Percentiles rank a stretch among this genome's conserved stretches.
Evolutionary conservation across 2,888 invertebrate genomes (phyloP).

Genomic region (Patella ulyssiponensis): DNA sequence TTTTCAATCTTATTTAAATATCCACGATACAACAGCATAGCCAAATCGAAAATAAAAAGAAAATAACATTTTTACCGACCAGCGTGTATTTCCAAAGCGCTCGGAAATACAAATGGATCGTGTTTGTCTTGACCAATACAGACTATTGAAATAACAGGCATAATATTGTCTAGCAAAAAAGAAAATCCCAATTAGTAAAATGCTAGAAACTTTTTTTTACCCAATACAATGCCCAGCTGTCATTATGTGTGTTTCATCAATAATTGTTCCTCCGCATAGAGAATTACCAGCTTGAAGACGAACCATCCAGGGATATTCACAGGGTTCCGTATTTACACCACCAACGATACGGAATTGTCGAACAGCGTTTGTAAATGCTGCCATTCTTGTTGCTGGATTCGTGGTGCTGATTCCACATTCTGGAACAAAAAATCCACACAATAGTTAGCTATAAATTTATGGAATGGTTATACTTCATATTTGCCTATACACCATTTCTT

Average conservation of each 20-base stretch:
- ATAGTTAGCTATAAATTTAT: too few species aligned
- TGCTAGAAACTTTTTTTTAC: conserved; percentile 26
- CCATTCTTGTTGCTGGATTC: conserved; percentile 9
- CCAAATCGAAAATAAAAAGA: too few species aligned
- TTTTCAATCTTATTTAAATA: too few species aligned
- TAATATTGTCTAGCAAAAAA: too few species aligned
- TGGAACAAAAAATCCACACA: neutral
- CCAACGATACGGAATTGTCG: conserved; percentile 23
- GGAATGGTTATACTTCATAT: too few species aligned
- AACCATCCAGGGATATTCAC: conserved; percentile 26
- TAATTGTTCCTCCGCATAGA: conserved; percentile 34
- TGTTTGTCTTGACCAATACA: too few species aligned
- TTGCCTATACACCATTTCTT: too few species aligned
- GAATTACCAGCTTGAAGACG: conserved; percentile 4
- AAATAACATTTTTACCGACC: too few species aligned
- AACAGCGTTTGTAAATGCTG: neutral
- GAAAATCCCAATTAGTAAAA: neutral
- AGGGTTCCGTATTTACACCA: conserved; percentile 11
- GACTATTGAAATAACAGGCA: too few species aligned
- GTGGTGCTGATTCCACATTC: conserved; percentile 23
- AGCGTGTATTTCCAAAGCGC: too few species aligned
- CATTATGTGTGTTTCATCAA: conserved; percentile 32
- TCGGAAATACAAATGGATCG: too few species aligned
- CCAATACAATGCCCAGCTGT: conserved; percentile 40
- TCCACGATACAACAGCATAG: too few species aligned